Evolutionary conservation across 2,113 vertebrate species (phyloP).

Genomic region (Nycticryphes semicollaris): DNA sequence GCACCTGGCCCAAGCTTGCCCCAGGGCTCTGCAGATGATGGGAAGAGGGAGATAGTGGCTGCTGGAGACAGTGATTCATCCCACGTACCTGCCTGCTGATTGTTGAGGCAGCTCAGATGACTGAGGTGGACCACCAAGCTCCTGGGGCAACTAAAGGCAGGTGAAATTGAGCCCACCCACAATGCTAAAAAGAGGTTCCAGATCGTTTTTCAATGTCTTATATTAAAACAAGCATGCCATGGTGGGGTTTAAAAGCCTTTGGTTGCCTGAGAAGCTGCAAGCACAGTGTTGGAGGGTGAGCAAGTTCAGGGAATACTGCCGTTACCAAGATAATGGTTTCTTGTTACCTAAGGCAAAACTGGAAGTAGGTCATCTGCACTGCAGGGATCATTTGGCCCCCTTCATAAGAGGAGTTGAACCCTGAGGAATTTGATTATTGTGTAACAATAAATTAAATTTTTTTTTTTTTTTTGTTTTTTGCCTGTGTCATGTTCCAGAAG

Average conservation of each 20-base stretch:
- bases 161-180: neutral
- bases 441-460: neutral
- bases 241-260: neutral
- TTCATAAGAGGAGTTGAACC: neutral
- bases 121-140: neutral
- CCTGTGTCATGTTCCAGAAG: neutral
- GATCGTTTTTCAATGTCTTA: neutral
- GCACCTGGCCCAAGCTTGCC: neutral
- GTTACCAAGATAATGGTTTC: neutral
- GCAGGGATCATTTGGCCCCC: neutral
- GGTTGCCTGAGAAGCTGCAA: neutral
- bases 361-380: slow-evolving; percentile 30
- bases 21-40: neutral
- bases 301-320: slow-evolving; percentile 4
- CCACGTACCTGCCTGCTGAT: neutral
- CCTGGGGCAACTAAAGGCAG: neutral
- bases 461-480: neutral
- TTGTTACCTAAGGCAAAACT: slow-evolving; percentile 27
- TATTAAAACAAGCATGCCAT: neutral
- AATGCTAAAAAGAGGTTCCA: neutral
- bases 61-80: neutral
- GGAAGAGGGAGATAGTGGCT: neutral
- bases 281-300: neutral
- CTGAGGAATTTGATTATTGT: neutral
- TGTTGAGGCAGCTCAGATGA: neutral